phyloP scores from a whole-genome alignment of 2,888 invertebrate species.

The Stictocephala bisonia region DNA sequence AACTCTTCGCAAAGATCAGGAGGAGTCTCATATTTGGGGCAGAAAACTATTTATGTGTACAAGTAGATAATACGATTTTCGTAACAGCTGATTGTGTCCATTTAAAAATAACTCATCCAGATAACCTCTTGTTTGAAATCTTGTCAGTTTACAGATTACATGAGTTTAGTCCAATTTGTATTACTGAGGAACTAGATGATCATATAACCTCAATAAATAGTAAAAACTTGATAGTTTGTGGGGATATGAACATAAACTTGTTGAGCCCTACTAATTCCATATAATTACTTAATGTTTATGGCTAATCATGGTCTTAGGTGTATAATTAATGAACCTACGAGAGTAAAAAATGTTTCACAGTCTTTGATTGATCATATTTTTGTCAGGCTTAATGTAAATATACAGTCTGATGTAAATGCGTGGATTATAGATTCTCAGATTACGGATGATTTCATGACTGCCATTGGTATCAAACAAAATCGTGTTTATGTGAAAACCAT shows the following conservation, averaged over 20 bases:
- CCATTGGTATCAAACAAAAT: not conserved
- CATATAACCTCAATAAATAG: not conserved
- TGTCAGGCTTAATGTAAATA: not conserved
- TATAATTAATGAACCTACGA: not conserved
- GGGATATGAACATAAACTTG: not conserved
- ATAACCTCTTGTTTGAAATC: not conserved
- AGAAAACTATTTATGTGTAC: not conserved
- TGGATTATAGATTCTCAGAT: not conserved
- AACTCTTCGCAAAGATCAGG: not conserved
- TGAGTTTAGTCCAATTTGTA: not conserved
- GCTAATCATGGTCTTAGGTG: not conserved
- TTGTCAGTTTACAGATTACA: not conserved
- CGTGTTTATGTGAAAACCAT: not conserved
- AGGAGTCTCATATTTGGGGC: not conserved
- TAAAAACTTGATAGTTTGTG: not conserved
- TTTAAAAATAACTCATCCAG: not conserved
- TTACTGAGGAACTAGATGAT: not conserved
- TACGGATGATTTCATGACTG: not conserved
- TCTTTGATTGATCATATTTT: not conserved
- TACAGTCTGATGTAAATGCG: not conserved
- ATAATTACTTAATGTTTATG: not conserved
- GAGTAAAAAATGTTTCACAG: not conserved
- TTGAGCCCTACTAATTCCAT: not conserved
- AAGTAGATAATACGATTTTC: not conserved
- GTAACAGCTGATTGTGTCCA: not conserved